Evolutionary conservation across 2,797 vertebrate genomes (phyloP), one percentile per base, ranked within the genome.

Genomic region (Periophthalmus magnuspinnatus): DNA sequence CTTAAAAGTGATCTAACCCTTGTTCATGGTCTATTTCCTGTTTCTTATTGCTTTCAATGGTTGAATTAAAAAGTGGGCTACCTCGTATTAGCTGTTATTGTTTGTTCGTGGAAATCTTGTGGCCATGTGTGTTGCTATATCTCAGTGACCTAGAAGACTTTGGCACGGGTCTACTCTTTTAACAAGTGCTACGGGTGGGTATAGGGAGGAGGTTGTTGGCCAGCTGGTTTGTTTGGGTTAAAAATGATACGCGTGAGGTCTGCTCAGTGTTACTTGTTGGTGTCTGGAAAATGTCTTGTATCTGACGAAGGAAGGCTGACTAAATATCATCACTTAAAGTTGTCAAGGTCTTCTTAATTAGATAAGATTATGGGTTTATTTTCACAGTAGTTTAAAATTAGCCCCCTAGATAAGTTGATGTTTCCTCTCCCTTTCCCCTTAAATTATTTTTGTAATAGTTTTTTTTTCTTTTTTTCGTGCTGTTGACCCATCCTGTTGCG

Each of bases 221-320:
- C 73, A 68, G 70, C 69, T 65, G 70, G 48, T 60, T 77, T 81
- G 78, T 85, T 65, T 77, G 71, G 71, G 76, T 89, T 79, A 70
- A 78, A 67, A 80, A 65, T 74, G 59, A 77, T 80, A 83, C 11
- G 69, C 21, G 41, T 47, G 67, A 81, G 71, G 62, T 79, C 66
- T 75, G 77, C 71, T 68, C 68, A 77, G 71, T 82, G 69, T 62
- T 48, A 71, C 64, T 76, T 36, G 19, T 7, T 17, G 76, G 21
- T 73, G 57, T 84, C 80, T 86, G 86, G 79, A 67, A 76, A 77
- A 78, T 59, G 52, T 87, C 76, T 79, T 67, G 56, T 74, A 68
- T 76, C 62, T 81, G 74, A 64, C 82, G 56, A 84, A 72, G 77
- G 64, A 70, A 21, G 24, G 34, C 61, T 67, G 78, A 72, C 72